Evolutionary conservation across 2,888 invertebrate species (phyloP).

Genomic region (Coenonympha arcania): DNA sequence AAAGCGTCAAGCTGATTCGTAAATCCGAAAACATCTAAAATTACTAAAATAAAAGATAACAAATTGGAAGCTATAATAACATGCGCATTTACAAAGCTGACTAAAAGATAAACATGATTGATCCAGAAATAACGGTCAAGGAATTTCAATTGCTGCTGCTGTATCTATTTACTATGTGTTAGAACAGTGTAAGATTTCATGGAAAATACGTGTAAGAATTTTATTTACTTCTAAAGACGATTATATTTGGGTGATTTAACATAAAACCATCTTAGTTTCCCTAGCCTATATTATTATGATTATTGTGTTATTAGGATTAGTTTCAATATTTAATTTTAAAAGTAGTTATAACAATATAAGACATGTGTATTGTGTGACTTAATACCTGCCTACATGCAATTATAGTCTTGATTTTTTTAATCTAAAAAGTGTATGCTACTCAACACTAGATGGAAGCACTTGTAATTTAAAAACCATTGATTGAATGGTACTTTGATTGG

Average conservation of each 20-base stretch:
- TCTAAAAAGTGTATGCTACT: conserved; percentile 51
- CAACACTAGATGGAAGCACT: conserved; percentile 52
- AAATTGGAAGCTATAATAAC: conserved; percentile 59
- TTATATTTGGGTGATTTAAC: background rate
- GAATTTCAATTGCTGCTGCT: conserved; percentile 50
- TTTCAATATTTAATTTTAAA: no score
- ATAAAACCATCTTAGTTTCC: no score
- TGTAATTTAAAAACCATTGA: conserved; percentile 15
- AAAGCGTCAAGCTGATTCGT: conserved; percentile 43
- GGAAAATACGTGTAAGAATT: background rate
- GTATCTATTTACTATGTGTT: conserved; percentile 14
- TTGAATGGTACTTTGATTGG: no score
- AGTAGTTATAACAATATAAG: no score
- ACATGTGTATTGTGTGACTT: no score
- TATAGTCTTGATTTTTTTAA: no score
- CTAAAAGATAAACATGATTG: conserved; percentile 55
- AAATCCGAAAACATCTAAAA: conserved; percentile 45
- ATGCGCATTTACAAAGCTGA: conserved; percentile 43
- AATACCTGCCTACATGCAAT: no score
- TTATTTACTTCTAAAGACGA: background rate
- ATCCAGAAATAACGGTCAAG: conserved; percentile 56
- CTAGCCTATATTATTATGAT: no score
- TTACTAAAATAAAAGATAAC: conserved; percentile 60
- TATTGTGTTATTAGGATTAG: no score
- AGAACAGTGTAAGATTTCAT: background rate